Conservation (phyloP, 2,888 invertebrate genomes). For the Lasioglossum marginatum region DNA sequence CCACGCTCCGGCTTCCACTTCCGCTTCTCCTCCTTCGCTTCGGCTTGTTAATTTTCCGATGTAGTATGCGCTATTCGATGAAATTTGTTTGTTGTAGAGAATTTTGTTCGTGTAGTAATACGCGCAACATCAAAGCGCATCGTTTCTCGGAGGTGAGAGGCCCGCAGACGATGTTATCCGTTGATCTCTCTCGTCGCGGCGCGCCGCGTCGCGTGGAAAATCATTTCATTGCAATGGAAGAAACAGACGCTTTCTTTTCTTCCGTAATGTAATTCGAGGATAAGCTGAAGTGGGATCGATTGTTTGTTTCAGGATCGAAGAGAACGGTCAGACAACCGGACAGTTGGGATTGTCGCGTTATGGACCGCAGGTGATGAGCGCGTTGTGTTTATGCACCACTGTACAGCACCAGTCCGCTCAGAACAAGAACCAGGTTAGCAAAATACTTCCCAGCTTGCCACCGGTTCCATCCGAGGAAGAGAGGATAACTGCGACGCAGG, state of each 20-base stretch:
- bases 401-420: slow-evolving; percentile 59
- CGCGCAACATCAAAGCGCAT: not conserved
- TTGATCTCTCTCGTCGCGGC: slow-evolving; percentile 6
- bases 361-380: slow-evolving; percentile 82
- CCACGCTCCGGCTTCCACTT: too few relatives aligned
- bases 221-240: slow-evolving; percentile 25
- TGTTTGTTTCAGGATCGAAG: slow-evolving; percentile 47
- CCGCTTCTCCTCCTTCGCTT: slow-evolving; percentile 1
- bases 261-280: not conserved
- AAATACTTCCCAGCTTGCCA: slow-evolving; percentile 65
- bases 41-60: slow-evolving; percentile 4
- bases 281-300: not conserved
- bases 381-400: slow-evolving; percentile 74
- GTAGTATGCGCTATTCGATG: not conserved
- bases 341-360: slow-evolving; percentile 72
- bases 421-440: slow-evolving; percentile 59
- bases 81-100: not conserved
- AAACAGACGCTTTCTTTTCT: not conserved
- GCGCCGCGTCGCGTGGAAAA: not conserved
- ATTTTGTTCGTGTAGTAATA: not conserved
- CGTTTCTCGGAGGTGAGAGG: not conserved
- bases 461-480: slow-evolving; percentile 63
- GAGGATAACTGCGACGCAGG: slow-evolving; percentile 67
- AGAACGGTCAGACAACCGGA: slow-evolving; percentile 54
- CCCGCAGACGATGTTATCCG: not conserved